Base-by-base conservation (phyloP, 2,888 invertebrate genomes). In the Erebia epiphron region DNA sequence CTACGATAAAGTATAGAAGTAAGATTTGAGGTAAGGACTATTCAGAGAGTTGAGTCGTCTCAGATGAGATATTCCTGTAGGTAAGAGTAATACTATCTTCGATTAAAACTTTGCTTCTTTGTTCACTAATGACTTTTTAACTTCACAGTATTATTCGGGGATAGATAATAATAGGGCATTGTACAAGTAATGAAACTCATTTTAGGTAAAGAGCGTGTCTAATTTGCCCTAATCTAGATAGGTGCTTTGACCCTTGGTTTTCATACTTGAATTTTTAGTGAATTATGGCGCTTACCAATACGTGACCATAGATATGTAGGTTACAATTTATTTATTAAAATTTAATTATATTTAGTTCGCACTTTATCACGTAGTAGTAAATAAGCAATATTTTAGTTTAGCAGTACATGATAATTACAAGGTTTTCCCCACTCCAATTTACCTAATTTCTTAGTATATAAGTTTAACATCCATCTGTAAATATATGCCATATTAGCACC, bases 71-170 rank as follows among this genome's bases (percentile, higher is more conserved):
- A 74, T 74, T 57, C 70, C 68, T 68, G 68, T 68, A 43, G 41
- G 60, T 60, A 13, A 16, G n/a, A 35, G 41, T n/a, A 72, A 74
- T 74, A 72, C 68, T 74, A 74, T 74, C 68, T 74, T 74, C 72
- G 68, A 68, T 74, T 74, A 74, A 74, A 74, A 74, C 70, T 74
- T 74, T 74, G 60, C 72, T 74, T 68, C 71, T 72, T 72, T 72
- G 72, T 70, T 74, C 74, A 62, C 62, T 74, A 74, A 74, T 74
- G 70, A 74, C 72, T 74, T 74, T 74, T 74, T 72, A 74, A 72
- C 57, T 74, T 67, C 64, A 50, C 64, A 69, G 70, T 68, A 61
- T 69, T 73, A 74, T 74, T 72, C 67, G 64, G 67, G 67, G 69
- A 73, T 54, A 68, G 71, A 71, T 73, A 35, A 7, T 35, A 35